phyloP scores from a whole-genome alignment of 2,113 vertebrate species.

The Calidris pugnax region DNA sequence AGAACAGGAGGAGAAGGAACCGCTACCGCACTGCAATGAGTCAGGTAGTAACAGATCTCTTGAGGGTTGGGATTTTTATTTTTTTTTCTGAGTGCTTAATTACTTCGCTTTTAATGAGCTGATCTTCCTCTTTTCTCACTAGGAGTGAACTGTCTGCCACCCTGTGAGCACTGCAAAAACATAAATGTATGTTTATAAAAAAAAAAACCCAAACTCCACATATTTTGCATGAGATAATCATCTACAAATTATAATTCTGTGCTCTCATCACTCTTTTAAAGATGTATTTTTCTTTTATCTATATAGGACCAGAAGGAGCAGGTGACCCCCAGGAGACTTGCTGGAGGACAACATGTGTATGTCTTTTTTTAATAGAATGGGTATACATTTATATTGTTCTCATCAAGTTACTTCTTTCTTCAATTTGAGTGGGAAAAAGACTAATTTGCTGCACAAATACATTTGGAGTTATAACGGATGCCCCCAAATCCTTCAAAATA shows the following conservation, averaged over 20 bases:
- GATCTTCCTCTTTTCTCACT: neutral
- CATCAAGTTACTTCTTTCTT: neutral
- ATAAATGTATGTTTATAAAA: constrained; percentile 48
- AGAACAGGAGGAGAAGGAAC: constrained; percentile 12
- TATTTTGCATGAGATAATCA: neutral
- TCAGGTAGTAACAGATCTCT: constrained; percentile 25
- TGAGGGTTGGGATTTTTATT: neutral
- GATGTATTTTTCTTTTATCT: neutral
- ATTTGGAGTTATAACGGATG: neutral
- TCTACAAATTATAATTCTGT: neutral
- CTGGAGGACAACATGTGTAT: constrained; percentile 78
- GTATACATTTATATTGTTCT: neutral
- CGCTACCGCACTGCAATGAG: neutral
- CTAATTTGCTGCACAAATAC: neutral
- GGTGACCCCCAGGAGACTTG: constrained; percentile 78
- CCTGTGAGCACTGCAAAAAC: constrained; percentile 47
- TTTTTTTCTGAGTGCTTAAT: neutral
- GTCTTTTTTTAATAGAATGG: neutral
- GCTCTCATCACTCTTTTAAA: neutral
- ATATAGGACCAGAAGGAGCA: constrained; percentile 77
- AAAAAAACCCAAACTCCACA: neutral
- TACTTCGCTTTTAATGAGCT: neutral
- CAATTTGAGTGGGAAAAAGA: neutral
- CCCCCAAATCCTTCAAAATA: neutral
- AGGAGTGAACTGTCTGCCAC: constrained; percentile 23